Evolutionary conservation across 2,113 vertebrate species (phyloP), one percentile per base, ranked within the genome.

Genomic region (Isichthys henryi): DNA sequence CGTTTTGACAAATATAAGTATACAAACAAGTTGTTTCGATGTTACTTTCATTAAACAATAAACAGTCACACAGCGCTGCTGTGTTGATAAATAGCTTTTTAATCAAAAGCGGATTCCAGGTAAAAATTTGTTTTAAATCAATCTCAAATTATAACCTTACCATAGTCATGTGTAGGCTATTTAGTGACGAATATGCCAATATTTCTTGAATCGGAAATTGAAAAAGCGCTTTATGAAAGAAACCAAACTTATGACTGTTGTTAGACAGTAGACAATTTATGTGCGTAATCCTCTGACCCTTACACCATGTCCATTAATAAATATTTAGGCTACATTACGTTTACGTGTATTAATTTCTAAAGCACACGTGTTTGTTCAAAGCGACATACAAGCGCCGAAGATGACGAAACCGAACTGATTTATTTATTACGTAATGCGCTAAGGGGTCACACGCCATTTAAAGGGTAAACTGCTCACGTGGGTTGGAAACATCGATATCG

Each of bases 121-220:
- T 86, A 86, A 86, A 46, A 49, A 86, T 27, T n/a, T 31, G 83
- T 27, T 86, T 50, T 31, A 85, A 85, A 86, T 50, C 23, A 85
- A 85, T 45, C 13, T 48, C 15, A 86, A 86, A 86, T 27, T 9
- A 27, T 50, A 86, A 27, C 13, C 9, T 50, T 27, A 86, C 83
- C 83, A 49, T 80, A 80, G 11, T 15, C 31, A 80, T 8, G 31
- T 19, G 17, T 27, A 56, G 19, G 53, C 53, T 56, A 39, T 21
- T 77, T 43, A 0, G 13, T 77, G 35, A 39, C 3, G 10, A 39
- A 39, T 77, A 9, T 77, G 70, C 13, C 31, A 77, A 39, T 15
- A 39, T 17, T 74, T 5, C 5, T 39, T 39, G 70, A 39, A 77
- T 17, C 58, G 43, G 74, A 77, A 39, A 43, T 7, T 7, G 53